Conservation (phyloP, 1,140 invertebrate species). For the Drosophila kohkoa region DNA sequence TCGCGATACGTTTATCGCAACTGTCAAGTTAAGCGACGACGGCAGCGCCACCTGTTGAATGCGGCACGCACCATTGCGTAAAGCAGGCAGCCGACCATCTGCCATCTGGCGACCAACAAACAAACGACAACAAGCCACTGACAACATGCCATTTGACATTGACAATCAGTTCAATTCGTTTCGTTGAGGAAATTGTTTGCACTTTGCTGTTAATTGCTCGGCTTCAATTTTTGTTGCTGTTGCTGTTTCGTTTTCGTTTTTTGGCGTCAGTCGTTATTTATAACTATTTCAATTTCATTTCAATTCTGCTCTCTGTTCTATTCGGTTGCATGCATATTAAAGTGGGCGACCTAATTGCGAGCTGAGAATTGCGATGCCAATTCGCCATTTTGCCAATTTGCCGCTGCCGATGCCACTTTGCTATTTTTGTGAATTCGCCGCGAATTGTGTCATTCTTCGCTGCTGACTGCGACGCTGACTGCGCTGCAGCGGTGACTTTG, state of each 20-base stretch:
- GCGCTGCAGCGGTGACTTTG: conserved; percentile 24
- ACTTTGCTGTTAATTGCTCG: conserved; percentile 64
- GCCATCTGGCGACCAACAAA: not conserved
- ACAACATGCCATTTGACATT: conserved; percentile 52
- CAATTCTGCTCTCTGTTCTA: conserved; percentile 38
- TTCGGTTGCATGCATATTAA: conserved; percentile 68
- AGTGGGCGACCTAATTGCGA: conserved; percentile 76
- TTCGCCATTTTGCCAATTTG: conserved; percentile 40
- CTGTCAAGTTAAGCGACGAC: not conserved
- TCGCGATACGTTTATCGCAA: not conserved
- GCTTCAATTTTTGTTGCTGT: conserved; percentile 27
- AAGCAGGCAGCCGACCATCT: no score
- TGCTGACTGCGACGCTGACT: conserved; percentile 3
- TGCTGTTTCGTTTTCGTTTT: conserved; percentile 17
- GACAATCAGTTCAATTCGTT: conserved; percentile 65
- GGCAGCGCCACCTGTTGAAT: conserved; percentile 49
- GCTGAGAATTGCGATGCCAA: conserved; percentile 49
- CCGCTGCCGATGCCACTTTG: not conserved
- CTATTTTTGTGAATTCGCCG: not conserved
- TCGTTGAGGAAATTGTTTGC: conserved; percentile 55
- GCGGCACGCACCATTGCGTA: conserved; percentile 20
- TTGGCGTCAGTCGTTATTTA: conserved; percentile 57
- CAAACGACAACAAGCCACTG: not conserved
- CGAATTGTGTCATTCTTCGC: conserved; percentile 67
- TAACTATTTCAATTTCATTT: conserved; percentile 59